Conservation (phyloP, 1,140 invertebrate species). For the Pogonognathellus flavescens region DNA sequence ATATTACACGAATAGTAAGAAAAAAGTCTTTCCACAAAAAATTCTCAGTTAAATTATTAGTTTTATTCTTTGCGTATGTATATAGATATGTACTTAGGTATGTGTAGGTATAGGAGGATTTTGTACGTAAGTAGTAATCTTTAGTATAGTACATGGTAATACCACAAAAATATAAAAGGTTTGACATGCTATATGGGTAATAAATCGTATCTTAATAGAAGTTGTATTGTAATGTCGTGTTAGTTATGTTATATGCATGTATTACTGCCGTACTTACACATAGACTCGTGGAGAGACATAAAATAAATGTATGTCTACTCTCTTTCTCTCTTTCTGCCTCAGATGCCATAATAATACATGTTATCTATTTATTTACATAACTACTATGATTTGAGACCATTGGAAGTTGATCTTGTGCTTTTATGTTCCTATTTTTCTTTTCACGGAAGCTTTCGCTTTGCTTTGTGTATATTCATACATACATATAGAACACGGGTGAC, state of each 20-base stretch:
- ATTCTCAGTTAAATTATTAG: neutral
- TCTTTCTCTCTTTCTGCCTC: neutral
- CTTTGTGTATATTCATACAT: no score
- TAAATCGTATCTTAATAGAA: conserved; percentile 29
- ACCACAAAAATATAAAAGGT: neutral
- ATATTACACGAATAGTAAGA: no score
- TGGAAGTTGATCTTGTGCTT: conserved; percentile 17
- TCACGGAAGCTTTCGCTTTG: neutral
- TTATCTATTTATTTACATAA: conserved; percentile 50
- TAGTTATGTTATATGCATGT: neutral
- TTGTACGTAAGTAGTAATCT: no score
- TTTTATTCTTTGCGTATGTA: neutral
- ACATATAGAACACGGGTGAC: neutral
- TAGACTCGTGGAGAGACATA: neutral
- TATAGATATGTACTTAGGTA: no score
- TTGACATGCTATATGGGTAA: conserved; percentile 3
- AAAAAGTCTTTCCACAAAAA: neutral
- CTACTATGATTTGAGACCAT: conserved; percentile 13
- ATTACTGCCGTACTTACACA: neutral
- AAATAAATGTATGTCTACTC: conserved; percentile 28
- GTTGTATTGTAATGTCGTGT: neutral
- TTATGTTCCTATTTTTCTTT: neutral
- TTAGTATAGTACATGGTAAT: neutral
- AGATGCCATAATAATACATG: conserved; percentile 39
- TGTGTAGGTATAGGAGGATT: no score